Conservation (phyloP, 2,113 vertebrate genomes). For the Nothobranchius kuhntae region DNA sequence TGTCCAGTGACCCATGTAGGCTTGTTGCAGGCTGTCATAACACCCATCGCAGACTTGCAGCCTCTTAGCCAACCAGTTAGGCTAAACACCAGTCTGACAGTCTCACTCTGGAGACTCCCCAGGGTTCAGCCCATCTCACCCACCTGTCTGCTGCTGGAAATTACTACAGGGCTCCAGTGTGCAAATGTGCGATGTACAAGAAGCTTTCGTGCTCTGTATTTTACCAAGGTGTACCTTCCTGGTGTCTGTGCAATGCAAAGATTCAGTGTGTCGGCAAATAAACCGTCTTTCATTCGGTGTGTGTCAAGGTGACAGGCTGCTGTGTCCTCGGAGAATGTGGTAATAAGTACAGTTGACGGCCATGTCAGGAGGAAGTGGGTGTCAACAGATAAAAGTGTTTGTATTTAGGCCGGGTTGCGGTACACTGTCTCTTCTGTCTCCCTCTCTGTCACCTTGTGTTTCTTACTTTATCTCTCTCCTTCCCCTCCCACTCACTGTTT, state of each 20-base stretch:
- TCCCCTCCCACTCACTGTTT: conserved; percentile 20
- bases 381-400: conserved; percentile 76
- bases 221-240: conserved; percentile 16
- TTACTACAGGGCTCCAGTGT: conserved; percentile 5
- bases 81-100: conserved; percentile 53
- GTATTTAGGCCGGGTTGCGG: conserved; percentile 62
- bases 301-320: conserved; percentile 53
- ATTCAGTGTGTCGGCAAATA: conserved; percentile 26
- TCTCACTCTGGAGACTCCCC: conserved; percentile 39
- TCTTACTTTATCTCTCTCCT: conserved; percentile 42
- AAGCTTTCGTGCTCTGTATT: conserved; percentile 12
- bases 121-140: conserved; percentile 44
- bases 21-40: conserved; percentile 57
- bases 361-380: conserved; percentile 69
- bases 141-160: conserved; percentile 57
- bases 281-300: conserved; percentile 38
- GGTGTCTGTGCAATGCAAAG: conserved; percentile 12
- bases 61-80: conserved; percentile 36
- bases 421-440: conserved; percentile 59
- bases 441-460: conserved; percentile 58
- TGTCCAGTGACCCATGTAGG: conserved; percentile 51
- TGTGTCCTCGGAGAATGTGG: conserved; percentile 53
- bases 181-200: conserved; percentile 30
- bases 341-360: conserved; percentile 72
- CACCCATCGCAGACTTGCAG: conserved; percentile 33